Conservation (phyloP, 2,888 invertebrate species). For the Heliconius hortense region DNA sequence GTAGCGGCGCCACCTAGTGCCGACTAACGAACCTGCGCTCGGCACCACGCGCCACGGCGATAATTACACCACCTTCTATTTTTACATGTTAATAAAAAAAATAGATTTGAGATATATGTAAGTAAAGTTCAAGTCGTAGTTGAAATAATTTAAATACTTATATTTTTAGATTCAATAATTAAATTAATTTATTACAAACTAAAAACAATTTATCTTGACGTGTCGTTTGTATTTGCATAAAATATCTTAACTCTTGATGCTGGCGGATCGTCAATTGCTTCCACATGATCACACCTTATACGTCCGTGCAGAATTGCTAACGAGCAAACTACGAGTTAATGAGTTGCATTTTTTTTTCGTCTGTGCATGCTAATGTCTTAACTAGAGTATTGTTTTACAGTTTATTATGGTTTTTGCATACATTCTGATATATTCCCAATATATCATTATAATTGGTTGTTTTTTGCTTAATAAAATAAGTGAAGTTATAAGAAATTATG, state of each 20-base stretch:
- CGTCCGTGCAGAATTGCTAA: conserved; percentile 48
- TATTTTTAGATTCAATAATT: neutral
- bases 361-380: conserved; percentile 37
- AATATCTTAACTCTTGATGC: conserved; percentile 37
- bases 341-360: conserved; percentile 45
- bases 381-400: conserved; percentile 2
- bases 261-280: conserved; percentile 44
- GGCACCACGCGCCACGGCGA: conserved; percentile 47
- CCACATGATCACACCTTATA: conserved; percentile 47
- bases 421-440: neutral
- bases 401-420: neutral
- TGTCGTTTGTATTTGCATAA: conserved; percentile 32
- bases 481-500: neutral
- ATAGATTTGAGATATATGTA: neutral
- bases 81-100: conserved; percentile 49
- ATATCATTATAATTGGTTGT: neutral
- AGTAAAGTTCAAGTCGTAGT: neutral
- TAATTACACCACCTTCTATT: conserved; percentile 54
- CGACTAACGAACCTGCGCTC: conserved; percentile 72
- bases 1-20: conserved; percentile 74
- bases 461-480: neutral
- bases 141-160: neutral
- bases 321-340: conserved; percentile 49
- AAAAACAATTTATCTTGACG: neutral
- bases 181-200: neutral